phyloP scores from a whole-genome alignment of 2,888 invertebrate genomes.

The Halocaridina rubra region DNA sequence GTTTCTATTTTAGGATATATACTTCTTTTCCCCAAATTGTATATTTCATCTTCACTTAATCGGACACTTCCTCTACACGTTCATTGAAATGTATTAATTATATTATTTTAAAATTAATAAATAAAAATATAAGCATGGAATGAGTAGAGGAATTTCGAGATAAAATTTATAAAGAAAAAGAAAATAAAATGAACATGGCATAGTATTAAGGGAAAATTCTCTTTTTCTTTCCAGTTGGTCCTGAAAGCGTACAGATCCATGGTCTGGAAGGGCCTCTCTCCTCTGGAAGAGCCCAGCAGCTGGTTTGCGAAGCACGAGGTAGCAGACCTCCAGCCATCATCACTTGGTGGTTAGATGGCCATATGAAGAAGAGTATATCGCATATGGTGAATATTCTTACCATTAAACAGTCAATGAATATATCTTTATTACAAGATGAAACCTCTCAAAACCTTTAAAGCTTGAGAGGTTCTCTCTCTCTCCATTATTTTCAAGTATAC shows the following conservation, averaged over 20 bases:
- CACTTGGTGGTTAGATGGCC: constrained; percentile 77
- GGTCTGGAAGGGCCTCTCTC: constrained; percentile 74
- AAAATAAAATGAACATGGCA: background rate
- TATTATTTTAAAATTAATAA: too few species aligned
- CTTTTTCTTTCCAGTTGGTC: constrained; percentile 28
- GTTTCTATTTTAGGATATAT: background rate
- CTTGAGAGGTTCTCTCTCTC: background rate
- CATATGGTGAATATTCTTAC: constrained; percentile 44
- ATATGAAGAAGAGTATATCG: constrained; percentile 54
- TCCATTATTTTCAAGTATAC: background rate
- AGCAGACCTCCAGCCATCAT: constrained; percentile 87
- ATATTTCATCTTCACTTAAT: background rate
- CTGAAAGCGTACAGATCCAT: constrained; percentile 43
- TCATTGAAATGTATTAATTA: too few species aligned
- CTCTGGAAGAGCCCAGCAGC: constrained; percentile 86
- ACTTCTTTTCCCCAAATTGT: background rate
- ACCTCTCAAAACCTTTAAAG: too few species aligned
- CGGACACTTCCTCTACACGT: too few species aligned
- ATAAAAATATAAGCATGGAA: too few species aligned
- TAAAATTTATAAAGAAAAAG: too few species aligned
- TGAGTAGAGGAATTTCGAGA: too few species aligned
- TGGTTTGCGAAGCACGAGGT: constrained; percentile 87
- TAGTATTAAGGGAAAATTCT: background rate
- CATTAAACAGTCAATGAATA: too few species aligned
- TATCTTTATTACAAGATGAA: too few species aligned